Evolutionary conservation across 2,797 vertebrate species (phyloP), one percentile per base, ranked within the genome.

Genomic region (Streptopelia turtur): DNA sequence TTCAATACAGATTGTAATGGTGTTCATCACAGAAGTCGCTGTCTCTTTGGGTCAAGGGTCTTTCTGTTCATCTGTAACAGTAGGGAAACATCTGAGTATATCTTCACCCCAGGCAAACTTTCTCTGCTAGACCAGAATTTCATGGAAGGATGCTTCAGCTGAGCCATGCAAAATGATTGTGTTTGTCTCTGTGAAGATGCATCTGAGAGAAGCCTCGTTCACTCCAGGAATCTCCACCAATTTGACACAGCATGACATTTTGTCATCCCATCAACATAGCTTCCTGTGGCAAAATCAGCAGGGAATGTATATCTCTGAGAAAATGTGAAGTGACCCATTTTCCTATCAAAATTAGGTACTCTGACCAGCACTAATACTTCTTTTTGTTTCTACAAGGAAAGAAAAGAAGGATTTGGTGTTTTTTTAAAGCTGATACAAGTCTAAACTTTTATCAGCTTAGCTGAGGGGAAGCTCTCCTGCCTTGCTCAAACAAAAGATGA

Each of bases 241-340:
- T 89, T 74, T 93, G 78, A 87, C 94, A 80, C 61, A 91, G 61
- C 57, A 31, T 55, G 91, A 85, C 64, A 59, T 72, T 95, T 91
- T 94, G 71, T 93, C 95, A 79, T 86, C 69, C 90, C 83, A 90
- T 83, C 52, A 89, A 53, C 2, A 0, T 53, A n/a, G 35, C 64
- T 84, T 96, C 92, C 75, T 47, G 68, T 90, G 66, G 80, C 79
- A 95, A 90, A 92, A 95, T 45, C 93, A 93, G 92, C 87, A 83
- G 92, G 94, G 82, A 91, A 65, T 24, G 4, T 68, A 5, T 53
- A 41, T 74, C 79, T 82, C 72, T 90, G 69, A 95, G 80, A 83
- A 82, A 93, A 86, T 1, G 0, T 27, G 72, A 76, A 81, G 39
- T 57, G 47, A 93, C 75, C 81, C 87, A 24, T 78, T 95, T 92